phyloP scores from a whole-genome alignment of 2,113 vertebrate genomes.

The Zosterops hypoxanthus region DNA sequence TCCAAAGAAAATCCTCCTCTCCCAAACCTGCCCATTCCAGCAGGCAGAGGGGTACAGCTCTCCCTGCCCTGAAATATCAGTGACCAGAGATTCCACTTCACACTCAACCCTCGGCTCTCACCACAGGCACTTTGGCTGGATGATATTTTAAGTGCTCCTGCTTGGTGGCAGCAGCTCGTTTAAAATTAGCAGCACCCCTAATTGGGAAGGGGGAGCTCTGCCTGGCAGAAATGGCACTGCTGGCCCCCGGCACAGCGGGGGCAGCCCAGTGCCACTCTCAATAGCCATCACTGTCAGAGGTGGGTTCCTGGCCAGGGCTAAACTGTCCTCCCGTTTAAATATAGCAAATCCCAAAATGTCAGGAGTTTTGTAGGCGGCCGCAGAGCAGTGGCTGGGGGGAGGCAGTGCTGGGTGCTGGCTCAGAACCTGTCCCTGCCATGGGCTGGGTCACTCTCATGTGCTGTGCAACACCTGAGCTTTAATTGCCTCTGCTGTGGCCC shows the following conservation, averaged over 20 bases:
- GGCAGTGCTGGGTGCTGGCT: not conserved
- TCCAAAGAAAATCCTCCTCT: not conserved
- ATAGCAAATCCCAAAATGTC: slow-evolving; percentile 27
- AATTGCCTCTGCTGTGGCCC: not conserved
- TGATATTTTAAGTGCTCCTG: not conserved
- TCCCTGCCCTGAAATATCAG: not conserved
- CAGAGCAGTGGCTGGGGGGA: not conserved
- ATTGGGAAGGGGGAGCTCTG: not conserved
- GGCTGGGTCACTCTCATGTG: not conserved
- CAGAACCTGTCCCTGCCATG: not conserved
- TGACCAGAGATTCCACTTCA: not conserved
- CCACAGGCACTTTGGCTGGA: not conserved
- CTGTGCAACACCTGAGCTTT: not conserved
- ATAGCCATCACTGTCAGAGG: slow-evolving; percentile 31
- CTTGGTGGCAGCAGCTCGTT: not conserved
- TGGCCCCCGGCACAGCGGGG: not conserved
- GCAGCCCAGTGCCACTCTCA: not conserved
- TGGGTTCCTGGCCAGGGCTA: not conserved
- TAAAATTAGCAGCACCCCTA: slow-evolving; percentile 33
- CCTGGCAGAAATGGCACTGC: not conserved
- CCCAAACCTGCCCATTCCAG: not conserved
- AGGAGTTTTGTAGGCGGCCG: not conserved
- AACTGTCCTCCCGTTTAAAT: not conserved
- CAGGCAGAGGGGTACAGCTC: not conserved
- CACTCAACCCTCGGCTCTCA: not conserved